Percentiles rank a stretch among this genome's conserved stretches.
These are phyloP conservation scores for Battus philenor DNA, from an alignment of 1,140 invertebrate genomes.

Conservation along the genomic window DNA sequence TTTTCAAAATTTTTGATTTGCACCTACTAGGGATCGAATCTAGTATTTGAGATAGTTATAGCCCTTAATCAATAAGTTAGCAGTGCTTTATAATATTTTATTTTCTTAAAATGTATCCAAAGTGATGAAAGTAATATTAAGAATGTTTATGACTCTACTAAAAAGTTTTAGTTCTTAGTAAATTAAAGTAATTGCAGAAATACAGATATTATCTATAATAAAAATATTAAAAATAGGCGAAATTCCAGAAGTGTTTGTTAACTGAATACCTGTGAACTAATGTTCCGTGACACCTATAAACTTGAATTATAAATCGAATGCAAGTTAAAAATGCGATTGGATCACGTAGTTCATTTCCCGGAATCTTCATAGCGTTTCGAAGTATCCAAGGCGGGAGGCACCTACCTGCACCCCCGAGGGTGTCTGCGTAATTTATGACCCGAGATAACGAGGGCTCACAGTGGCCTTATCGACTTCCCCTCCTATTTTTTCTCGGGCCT, in stretches of 20 bases:
- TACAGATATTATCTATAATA: no score
- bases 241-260: constrained; percentile 6
- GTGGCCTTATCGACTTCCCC: constrained; percentile 66
- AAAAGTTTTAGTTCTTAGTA: no score
- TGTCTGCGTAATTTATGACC: constrained; percentile 69
- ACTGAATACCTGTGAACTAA: constrained; percentile 9
- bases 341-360: constrained; percentile 70
- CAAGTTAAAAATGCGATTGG: constrained; percentile 69
- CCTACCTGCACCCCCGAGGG: constrained; percentile 60
- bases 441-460: constrained; percentile 68
- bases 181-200: no score
- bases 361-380: constrained; percentile 52
- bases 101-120: no score
- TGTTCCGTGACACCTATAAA: constrained; percentile 32
- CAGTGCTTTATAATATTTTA: no score
- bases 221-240: background rate
- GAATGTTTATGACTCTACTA: no score
- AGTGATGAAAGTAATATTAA: no score
- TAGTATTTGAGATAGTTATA: no score
- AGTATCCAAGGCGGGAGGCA: constrained; percentile 39
- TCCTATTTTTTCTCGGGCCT: constrained; percentile 48
- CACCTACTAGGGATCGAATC: no score
- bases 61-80: no score
- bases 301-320: constrained; percentile 52
- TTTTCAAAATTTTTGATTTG: no score